These are phyloP conservation scores for Atlantisia rogersi DNA, from an alignment of 2,113 vertebrate species.

Conservation along the genomic window DNA sequence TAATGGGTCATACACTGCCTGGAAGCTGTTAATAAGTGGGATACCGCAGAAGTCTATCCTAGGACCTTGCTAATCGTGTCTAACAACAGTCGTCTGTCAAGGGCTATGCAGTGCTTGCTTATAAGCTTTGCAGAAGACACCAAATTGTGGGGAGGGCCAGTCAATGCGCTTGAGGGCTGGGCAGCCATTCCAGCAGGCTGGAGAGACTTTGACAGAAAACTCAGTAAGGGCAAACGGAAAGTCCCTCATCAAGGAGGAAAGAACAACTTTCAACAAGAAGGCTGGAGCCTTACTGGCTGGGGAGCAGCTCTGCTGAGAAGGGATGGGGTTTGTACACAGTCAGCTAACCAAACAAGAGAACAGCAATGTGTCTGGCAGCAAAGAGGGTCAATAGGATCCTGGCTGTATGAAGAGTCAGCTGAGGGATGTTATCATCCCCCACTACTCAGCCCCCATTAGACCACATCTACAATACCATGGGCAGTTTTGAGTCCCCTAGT, in stretches of 20 bases:
- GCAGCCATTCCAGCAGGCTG: background rate
- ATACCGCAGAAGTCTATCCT: background rate
- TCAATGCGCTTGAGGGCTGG: background rate
- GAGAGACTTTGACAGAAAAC: background rate
- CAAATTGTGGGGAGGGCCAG: background rate
- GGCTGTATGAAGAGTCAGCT: background rate
- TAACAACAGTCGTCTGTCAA: background rate
- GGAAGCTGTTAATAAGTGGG: background rate
- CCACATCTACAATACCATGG: background rate
- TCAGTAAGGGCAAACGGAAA: background rate
- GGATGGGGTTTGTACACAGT: accelerated
- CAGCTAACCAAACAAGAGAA: background rate
- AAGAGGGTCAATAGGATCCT: background rate
- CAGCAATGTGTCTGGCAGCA: background rate
- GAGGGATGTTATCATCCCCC: background rate
- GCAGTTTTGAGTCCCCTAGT: background rate
- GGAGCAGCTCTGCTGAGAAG: background rate
- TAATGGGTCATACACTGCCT: background rate
- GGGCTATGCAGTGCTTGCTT: background rate
- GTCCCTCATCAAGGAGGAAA: background rate
- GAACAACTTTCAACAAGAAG: background rate
- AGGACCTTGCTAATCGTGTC: background rate
- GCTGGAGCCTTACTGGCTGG: background rate
- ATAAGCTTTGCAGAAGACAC: background rate
- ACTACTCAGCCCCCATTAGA: background rate